Evolutionary conservation across 1,140 invertebrate species (phyloP), one percentile per base, ranked within the genome.

Genomic region (Drosophila ficusphila): DNA sequence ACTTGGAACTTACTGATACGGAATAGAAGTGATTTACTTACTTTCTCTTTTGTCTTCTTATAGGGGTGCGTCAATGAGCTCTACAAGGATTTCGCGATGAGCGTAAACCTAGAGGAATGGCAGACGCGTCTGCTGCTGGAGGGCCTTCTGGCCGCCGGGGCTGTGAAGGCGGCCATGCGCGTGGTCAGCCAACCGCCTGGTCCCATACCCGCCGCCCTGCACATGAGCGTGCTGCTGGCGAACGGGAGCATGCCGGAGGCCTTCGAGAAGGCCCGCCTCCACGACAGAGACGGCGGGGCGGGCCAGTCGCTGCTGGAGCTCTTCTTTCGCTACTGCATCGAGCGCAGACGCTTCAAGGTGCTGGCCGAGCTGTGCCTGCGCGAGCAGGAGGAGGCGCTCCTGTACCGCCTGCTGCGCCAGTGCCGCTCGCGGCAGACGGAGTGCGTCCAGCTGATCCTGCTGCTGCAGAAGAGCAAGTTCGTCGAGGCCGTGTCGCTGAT

Each of bases 51-150:
- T 31, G 3, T 16, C 7, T 6, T 5, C 52, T 82, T 86, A n/a
- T 65, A 94, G 93, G 92, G 92, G 52, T 92, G 93, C 0, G 71
- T 94, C 0, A 91, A 93, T 49, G 93, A 93, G 58, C 89, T 94
- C 0, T 73, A 90, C 9, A 14, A 46, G 14, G 70, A 8, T 89
- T 90, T 57, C 25, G 74, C 90, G 9, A 91, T 91, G 0, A 91
- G 92, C 54, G 91, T 91, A 57, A 89, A 90, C 0, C 90, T 92
- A 3, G 76, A 90, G 1, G 89, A 92, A 3, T 94, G 93, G 93
- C 92, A 93, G 77, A 92, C 69, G 3, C 57, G 76, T 7, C 51
- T 90, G 7, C 46, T 91, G 2, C 44, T 91, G 5, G 62, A 89
- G 7, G 27, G 49, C 0, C 42, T 91, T 12, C 47, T 91, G 6